phyloP scores from a whole-genome alignment of 2,113 vertebrate genomes.

The Vulpes lagopus region DNA sequence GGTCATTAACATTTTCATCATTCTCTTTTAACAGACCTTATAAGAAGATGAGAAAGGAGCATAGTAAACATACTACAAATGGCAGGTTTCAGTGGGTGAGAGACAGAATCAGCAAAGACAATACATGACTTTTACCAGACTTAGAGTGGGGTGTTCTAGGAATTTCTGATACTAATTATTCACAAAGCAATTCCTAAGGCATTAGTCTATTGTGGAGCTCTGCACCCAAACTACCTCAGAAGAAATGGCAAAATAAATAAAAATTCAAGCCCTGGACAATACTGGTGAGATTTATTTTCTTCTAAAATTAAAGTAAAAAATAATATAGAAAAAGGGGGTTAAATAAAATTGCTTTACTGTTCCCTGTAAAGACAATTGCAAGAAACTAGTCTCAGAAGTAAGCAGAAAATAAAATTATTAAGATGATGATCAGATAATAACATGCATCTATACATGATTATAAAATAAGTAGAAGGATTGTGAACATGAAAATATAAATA shows the following conservation, averaged over 20 bases:
- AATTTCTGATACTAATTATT: background rate
- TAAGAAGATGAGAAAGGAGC: background rate
- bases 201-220: background rate
- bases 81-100: background rate
- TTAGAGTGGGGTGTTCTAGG: background rate
- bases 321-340: rapidly evolving
- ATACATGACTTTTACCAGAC: background rate
- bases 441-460: background rate
- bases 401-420: background rate
- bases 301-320: background rate
- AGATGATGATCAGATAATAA: background rate
- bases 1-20: slow-evolving; percentile 43
- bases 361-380: background rate
- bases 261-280: background rate
- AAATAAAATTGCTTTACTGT: background rate
- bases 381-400: background rate
- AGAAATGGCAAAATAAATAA: background rate
- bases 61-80: background rate
- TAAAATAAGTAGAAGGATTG: background rate
- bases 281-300: slow-evolving; percentile 10
- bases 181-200: background rate
- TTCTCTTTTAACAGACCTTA: background rate
- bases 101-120: background rate
- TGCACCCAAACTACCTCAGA: background rate
- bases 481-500: background rate